phyloP scores from a whole-genome alignment of 1,140 invertebrate genomes.

The Gryon sp. region DNA sequence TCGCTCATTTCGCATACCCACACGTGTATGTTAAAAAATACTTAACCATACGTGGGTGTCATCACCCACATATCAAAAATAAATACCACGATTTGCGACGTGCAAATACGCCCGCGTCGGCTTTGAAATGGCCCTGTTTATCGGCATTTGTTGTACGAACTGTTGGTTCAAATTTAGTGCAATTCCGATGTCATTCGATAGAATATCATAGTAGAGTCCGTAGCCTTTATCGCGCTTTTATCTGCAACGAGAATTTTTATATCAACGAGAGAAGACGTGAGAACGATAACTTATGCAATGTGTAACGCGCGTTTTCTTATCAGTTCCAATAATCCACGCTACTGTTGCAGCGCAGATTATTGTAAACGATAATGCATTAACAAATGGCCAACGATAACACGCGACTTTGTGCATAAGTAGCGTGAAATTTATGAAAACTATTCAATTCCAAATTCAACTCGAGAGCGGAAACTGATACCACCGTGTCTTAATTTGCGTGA shows the following conservation, averaged over 20 bases:
- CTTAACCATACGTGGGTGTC: slow-evolving; percentile 52
- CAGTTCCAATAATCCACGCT: slow-evolving; percentile 46
- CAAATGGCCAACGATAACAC: slow-evolving; percentile 18
- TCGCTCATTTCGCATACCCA: slow-evolving; percentile 23
- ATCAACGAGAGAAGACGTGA: slow-evolving; percentile 24
- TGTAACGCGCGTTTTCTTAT: slow-evolving; percentile 36
- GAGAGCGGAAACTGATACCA: background rate
- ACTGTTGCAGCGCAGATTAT: slow-evolving; percentile 44
- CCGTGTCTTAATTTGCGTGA: slow-evolving; percentile 16
- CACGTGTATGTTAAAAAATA: slow-evolving; percentile 21
- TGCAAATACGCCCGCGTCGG: slow-evolving; percentile 36
- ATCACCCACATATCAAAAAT: slow-evolving; percentile 55
- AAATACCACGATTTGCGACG: slow-evolving; percentile 41
- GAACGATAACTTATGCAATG: slow-evolving; percentile 43
- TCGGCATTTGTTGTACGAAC: slow-evolving; percentile 5
- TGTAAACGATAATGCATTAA: slow-evolving; percentile 45
- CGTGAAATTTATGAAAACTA: slow-evolving; percentile 23
- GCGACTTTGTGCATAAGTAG: slow-evolving; percentile 5
- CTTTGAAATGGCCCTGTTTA: slow-evolving; percentile 39
- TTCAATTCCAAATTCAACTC: slow-evolving; percentile 17
- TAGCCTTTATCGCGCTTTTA: slow-evolving; percentile 25
- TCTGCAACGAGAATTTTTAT: slow-evolving; percentile 22
- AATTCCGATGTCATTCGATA: slow-evolving; percentile 17
- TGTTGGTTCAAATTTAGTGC: slow-evolving; percentile 43
- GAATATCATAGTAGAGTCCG: slow-evolving; percentile 19